Evolutionary conservation across 2,797 vertebrate species (phyloP).

Genomic region (Leptatherina wallacei): DNA sequence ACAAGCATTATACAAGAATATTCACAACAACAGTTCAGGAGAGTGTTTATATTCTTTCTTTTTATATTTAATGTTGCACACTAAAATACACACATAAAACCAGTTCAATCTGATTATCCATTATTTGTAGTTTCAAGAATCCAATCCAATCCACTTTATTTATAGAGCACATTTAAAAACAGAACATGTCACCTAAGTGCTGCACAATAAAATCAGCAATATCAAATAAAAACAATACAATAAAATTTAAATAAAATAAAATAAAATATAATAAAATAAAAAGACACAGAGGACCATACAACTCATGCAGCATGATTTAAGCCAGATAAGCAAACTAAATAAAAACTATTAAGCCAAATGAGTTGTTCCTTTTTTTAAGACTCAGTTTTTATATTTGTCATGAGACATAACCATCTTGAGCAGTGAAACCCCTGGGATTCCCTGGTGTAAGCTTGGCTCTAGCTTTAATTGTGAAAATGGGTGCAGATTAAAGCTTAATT

Average conservation of each 20-base stretch:
- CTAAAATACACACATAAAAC: neutral
- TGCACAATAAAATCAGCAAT: too few species aligned
- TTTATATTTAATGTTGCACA: neutral
- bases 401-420: conserved; percentile 31
- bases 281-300: too few species aligned
- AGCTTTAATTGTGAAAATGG: conserved; percentile 70
- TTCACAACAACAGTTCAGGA: neutral
- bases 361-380: conserved; percentile 7
- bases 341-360: neutral
- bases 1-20: neutral
- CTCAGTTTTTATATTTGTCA: conserved; percentile 13
- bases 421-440: conserved; percentile 43
- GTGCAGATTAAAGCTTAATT: conserved; percentile 77
- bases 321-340: neutral
- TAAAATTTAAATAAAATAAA: too few species aligned
- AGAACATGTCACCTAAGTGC: too few species aligned
- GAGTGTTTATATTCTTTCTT: neutral
- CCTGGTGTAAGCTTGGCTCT: conserved; percentile 56
- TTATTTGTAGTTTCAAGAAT: too few species aligned
- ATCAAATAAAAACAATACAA: too few species aligned
- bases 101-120: neutral
- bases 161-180: too few species aligned
- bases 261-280: too few species aligned
- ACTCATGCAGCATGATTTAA: too few species aligned
- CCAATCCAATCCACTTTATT: too few species aligned